phyloP scores from a whole-genome alignment of 2,797 vertebrate species.

The Buphagus erythrorhynchus region DNA sequence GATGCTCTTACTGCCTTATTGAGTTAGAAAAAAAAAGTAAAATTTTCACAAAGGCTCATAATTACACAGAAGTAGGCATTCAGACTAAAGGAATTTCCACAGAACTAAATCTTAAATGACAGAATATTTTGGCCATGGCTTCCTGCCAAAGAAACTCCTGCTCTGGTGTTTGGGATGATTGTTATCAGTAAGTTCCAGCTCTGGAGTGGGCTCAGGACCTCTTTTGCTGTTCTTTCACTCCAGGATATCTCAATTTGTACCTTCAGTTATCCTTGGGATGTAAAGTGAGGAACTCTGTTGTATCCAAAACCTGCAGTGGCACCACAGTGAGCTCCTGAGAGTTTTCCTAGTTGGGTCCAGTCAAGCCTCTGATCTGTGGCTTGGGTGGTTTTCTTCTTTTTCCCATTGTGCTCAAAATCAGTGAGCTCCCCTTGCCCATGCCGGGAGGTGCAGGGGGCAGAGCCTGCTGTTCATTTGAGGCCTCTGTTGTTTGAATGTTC shows the following conservation, averaged over 20 bases:
- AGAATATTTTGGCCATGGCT: neutral
- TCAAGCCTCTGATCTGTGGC: neutral
- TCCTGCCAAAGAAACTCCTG: neutral
- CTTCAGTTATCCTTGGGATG: neutral
- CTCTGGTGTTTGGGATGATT: neutral
- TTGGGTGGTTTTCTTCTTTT: neutral
- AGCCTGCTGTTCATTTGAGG: neutral
- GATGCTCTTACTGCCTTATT: neutral
- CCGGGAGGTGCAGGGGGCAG: neutral
- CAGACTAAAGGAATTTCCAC: neutral
- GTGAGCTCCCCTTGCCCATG: neutral
- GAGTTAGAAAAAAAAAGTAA: neutral
- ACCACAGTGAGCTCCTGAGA: accelerated
- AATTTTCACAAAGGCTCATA: neutral
- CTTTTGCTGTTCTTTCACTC: neutral
- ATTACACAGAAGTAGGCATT: neutral
- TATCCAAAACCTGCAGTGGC: neutral
- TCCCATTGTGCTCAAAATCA: neutral
- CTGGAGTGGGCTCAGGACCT: neutral
- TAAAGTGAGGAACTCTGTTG: neutral
- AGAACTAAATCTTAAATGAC: neutral
- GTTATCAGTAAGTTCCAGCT: neutral
- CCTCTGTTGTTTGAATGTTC: neutral
- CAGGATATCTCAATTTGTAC: accelerated
- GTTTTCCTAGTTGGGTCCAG: neutral